Percentiles rank a stretch among this genome's conserved stretches.
phyloP scores from a whole-genome alignment of 2,888 invertebrate species.

The Leucoptera coffeella region DNA sequence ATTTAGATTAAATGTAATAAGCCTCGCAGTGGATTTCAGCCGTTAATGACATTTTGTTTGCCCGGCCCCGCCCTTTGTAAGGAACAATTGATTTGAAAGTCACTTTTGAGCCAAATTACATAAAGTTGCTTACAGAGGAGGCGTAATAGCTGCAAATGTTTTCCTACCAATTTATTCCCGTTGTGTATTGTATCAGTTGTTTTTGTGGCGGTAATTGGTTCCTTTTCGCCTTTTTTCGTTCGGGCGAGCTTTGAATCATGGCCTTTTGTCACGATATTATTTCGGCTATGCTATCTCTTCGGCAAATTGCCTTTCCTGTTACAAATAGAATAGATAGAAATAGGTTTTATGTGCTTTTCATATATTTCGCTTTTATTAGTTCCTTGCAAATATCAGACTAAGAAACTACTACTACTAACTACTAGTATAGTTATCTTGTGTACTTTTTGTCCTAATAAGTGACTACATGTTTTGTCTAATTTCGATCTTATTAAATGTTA shows the following conservation, averaged over 20 bases:
- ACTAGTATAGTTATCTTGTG: no score
- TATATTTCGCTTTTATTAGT: not conserved
- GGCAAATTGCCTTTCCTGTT: not conserved
- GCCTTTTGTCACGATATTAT: conserved; percentile 49
- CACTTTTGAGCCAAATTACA: conserved; percentile 16
- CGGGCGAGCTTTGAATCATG: conserved; percentile 32
- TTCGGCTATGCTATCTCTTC: conserved; percentile 13
- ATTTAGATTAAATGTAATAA: conserved; percentile 31
- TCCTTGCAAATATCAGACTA: not conserved
- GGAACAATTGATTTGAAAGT: conserved; percentile 48
- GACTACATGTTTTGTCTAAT: no score
- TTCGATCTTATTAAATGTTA: no score
- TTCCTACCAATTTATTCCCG: no score
- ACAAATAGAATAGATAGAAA: not conserved
- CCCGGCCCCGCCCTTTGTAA: conserved; percentile 20
- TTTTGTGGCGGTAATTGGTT: conserved; percentile 46
- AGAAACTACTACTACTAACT: not conserved
- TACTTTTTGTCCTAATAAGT: no score
- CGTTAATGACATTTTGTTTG: conserved; percentile 52
- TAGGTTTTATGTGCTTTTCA: conserved; percentile 9
- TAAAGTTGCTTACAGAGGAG: not conserved
- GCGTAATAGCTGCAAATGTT: not conserved
- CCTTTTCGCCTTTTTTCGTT: conserved; percentile 33
- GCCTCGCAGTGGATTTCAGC: conserved; percentile 49
- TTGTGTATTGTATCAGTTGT: conserved; percentile 18